These are phyloP conservation scores for Phymanthus crucifer DNA, from an alignment of 92 coral and sea anemone species.

Conservation along the genomic window DNA sequence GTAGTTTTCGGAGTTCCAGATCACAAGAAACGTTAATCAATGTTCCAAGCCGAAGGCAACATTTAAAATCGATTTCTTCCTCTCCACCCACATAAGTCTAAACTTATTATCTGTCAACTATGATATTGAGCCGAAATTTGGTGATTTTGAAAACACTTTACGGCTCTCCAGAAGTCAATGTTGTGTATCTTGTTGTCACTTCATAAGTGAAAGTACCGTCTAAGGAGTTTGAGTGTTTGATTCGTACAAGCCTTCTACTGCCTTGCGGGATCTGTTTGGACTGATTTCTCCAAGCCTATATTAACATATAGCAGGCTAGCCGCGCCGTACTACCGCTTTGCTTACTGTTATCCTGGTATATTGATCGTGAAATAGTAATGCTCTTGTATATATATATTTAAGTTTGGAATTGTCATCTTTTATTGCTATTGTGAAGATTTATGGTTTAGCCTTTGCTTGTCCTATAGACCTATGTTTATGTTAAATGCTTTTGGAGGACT, in stretches of 20 bases:
- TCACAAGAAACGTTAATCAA: neutral
- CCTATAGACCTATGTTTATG: neutral
- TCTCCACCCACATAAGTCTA: slow-evolving; percentile 25
- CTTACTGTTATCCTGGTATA: neutral
- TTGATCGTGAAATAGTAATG: neutral
- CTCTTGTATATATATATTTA: neutral
- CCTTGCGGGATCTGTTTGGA: neutral
- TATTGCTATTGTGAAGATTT: neutral
- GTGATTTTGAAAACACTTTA: slow-evolving; percentile 19
- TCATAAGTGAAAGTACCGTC: slow-evolving; percentile 14
- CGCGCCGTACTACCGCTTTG: neutral
- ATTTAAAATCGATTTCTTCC: slow-evolving; percentile 14
- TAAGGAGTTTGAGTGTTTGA: neutral
- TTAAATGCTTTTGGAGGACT: neutral
- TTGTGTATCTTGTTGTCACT: slow-evolving; percentile 10
- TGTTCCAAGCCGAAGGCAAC: slow-evolving; percentile 10
- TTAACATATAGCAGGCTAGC: neutral
- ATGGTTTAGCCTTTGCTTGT: neutral
- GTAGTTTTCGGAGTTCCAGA: neutral
- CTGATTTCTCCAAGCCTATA: neutral
- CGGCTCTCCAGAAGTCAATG: slow-evolving; percentile 26
- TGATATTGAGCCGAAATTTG: slow-evolving; percentile 30
- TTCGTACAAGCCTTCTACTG: neutral
- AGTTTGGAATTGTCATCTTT: slow-evolving; percentile 1
- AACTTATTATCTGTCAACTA: slow-evolving; percentile 15